Evolutionary conservation across 2,797 vertebrate species (phyloP), one percentile per base, ranked within the genome.

Genomic region (Acanthopagrus latus): DNA sequence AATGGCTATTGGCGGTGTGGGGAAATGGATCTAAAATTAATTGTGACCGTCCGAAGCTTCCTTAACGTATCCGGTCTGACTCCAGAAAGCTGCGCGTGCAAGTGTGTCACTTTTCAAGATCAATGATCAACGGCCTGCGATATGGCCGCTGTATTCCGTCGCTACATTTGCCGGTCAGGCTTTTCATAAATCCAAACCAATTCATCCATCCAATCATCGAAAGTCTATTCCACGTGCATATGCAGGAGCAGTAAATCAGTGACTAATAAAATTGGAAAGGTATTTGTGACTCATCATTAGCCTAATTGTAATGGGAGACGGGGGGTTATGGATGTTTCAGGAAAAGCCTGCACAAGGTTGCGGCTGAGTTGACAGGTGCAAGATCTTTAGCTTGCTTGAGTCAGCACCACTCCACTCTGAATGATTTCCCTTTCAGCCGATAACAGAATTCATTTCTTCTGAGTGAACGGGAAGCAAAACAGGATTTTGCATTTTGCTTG

Each of bases 1-100:
- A 55, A 59, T 84, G 78, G 63, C 81, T 82, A 76, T 68, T 29
- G 75, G 78, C 78, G 80, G 57, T 18, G 27, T 11, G 38, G 18
- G 73, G 77, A 83, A 85, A 86, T 80, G 70, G 76, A 88, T 82
- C 81, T 79, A 71, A 85, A 88, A 88, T 89, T 41, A 91, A 88
- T 84, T 73, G 77, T 52, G 71, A 84, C 64, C 68, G 38, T 73
- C 76, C 64, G 74, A 70, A 48, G 62, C 23, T 52, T 76, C 72
- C 63, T 23, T 5, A 4, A 33, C 75, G 76, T 56, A 54, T 84
- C 72, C 5, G 16, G 23, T 27, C 58, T 14, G 63, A 70, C 38
- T 77, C 66, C 20, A 4, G 52, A 78, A 64, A 62, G 52, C 70
- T 27, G 51, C 2, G 13, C 5, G 2, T 48, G 73, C 57, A 55